Base-by-base conservation (phyloP, 2,113 vertebrate species). In the Thomomys bottae region DNA sequence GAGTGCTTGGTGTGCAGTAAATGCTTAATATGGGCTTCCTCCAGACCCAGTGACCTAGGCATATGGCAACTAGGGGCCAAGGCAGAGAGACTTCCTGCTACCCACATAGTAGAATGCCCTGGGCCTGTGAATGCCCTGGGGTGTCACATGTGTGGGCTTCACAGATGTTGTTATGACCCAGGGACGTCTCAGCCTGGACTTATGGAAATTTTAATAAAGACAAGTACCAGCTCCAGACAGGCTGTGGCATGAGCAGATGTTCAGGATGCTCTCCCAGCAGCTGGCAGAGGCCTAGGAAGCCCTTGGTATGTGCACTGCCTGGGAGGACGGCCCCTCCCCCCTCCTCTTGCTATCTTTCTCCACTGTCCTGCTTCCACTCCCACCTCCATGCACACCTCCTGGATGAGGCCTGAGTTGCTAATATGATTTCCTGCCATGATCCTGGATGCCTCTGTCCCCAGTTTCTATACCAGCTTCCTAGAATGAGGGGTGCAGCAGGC, bases 141-240 rank as follows among this genome's bases (percentile, higher is more conserved):
- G 9, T 2, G 0, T 30, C 63, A 0, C 2, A 34, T 7, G 0
- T 15, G 42, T 6, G n/a, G 73, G 49, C 73, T 26, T 67, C 5
- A 12, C 89, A 66, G 78, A 72, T 45, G n/a, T 24, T 38, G 57
- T 70, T 40, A 38, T 45, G 54, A 71, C 81, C 67, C 77, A 23
- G 66, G 64, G 91, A 67, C 59, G 75, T 91, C 21, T 15, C 84
- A 15, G 78, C 38, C 30, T 10, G 30, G 77, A 72, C 61, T 49
- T 71, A 40, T 75, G 78, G 91, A 67, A 82, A 93, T 87, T 94
- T 83, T 89, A 95, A 92, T 96, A 91, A 96, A 87, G 85, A 89
- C 78, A 85, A 90, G 83, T 23, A 8, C 23, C 45, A 78, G 81
- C 70, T 89, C 40, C 87, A 95, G 81, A 75, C 64, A 73, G 84